Conservation (phyloP, 2,797 vertebrate genomes). For the Podarcis lilfordi region DNA sequence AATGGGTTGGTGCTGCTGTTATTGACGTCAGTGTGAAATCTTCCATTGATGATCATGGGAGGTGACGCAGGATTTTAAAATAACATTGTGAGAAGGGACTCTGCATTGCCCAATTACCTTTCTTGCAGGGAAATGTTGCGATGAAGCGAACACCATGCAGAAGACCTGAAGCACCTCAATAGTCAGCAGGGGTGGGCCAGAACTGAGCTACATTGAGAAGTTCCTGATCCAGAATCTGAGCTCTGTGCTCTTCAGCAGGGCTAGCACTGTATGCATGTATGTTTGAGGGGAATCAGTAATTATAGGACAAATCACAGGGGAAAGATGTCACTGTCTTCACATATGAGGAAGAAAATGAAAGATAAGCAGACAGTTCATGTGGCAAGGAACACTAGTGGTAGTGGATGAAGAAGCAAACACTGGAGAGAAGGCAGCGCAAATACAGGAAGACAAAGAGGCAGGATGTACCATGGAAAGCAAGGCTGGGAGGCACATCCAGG, state of each 20-base stretch:
- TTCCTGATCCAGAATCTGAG: not conserved
- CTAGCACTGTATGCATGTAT: not conserved
- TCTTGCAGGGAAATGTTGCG: not conserved
- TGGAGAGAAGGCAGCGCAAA: not conserved
- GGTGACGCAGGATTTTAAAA: not conserved
- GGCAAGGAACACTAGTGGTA: not conserved
- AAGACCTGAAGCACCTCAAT: not conserved
- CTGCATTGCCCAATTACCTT: not conserved
- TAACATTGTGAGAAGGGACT: not conserved
- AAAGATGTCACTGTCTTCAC: not conserved
- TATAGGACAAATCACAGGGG: not conserved
- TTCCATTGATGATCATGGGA: not conserved
- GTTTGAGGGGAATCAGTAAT: not conserved
- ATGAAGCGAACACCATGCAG: not conserved
- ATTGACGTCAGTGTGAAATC: not conserved
- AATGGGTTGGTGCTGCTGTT: not conserved
- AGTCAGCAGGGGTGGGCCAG: not conserved
- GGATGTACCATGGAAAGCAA: constrained; percentile 14
- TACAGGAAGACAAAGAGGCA: not conserved
- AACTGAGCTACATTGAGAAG: not conserved
- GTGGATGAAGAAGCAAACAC: constrained; percentile 7
- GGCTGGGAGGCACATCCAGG: not conserved
- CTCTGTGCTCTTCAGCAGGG: not conserved
- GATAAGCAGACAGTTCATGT: not conserved
- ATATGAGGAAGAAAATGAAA: not conserved